Conservation (phyloP, 2,113 vertebrate genomes). For the Dasyurus viverrinus region DNA sequence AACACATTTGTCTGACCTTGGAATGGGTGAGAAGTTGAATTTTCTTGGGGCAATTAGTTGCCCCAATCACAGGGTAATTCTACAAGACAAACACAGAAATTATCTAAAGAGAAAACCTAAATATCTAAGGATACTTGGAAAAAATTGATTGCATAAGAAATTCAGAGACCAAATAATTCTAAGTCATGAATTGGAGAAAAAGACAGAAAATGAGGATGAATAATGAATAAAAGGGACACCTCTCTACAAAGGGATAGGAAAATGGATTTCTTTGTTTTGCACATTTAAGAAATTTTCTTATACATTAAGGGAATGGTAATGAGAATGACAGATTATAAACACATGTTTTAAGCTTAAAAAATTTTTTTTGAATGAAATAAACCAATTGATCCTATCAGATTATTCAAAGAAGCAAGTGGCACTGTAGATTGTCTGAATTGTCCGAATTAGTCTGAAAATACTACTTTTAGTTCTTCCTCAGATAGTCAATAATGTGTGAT, state of each 20-base stretch:
- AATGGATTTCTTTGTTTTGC: neutral
- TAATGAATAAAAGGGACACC: neutral
- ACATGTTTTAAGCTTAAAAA: neutral
- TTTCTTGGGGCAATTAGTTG: too few species aligned
- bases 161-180: neutral
- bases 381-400: neutral
- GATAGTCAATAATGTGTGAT: neutral
- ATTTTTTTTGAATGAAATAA: neutral
- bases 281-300: neutral
- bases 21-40: too few species aligned
- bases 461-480: neutral
- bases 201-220: neutral
- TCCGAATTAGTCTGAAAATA: neutral
- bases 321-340: neutral
- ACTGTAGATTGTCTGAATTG: neutral
- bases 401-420: neutral
- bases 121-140: neutral
- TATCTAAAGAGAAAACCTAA: neutral
- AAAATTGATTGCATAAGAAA: too few species aligned
- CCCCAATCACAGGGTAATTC: too few species aligned
- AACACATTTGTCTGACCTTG: too few species aligned
- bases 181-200: neutral
- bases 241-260: neutral
- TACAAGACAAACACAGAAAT: too few species aligned
- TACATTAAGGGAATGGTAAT: neutral